These are phyloP conservation scores for Zaprionus inermis DNA, from an alignment of 1,140 invertebrate genomes.

Conservation along the genomic window DNA sequence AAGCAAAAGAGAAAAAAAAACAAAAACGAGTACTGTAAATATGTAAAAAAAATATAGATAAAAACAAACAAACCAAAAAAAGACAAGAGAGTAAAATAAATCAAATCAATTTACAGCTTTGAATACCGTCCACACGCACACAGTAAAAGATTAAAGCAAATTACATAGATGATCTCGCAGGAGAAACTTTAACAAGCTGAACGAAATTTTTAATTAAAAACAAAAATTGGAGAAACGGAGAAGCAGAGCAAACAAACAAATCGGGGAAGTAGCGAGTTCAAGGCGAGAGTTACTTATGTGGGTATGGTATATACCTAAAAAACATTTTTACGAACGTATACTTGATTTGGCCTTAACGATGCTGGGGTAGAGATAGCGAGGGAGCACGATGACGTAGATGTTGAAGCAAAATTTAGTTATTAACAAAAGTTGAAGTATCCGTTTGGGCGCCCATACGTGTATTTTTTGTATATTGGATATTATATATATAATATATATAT, in stretches of 20 bases:
- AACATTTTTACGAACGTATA: constrained; percentile 69
- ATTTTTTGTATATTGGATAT: constrained; percentile 49
- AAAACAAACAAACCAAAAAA: constrained; percentile 29
- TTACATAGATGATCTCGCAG: constrained; percentile 36
- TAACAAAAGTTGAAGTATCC: constrained; percentile 58
- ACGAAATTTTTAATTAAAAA: constrained; percentile 15
- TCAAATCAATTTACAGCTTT: constrained; percentile 84
- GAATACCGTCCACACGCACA: constrained; percentile 84
- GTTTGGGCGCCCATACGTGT: constrained; percentile 49
- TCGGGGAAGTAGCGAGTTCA: constrained; percentile 15
- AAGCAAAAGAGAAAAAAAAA: constrained; percentile 28
- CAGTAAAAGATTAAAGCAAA: constrained; percentile 64
- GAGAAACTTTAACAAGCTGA: constrained; percentile 27
- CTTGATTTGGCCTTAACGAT: constrained; percentile 71
- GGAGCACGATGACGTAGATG: neutral
- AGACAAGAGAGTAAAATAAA: constrained; percentile 62
- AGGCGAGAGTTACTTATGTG: no score
- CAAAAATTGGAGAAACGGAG: neutral
- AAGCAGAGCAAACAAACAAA: neutral
- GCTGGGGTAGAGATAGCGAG: neutral
- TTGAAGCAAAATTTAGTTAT: constrained; percentile 44
- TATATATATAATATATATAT: constrained; percentile 45
- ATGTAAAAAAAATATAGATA: constrained; percentile 74
- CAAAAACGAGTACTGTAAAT: constrained; percentile 65
- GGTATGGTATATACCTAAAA: constrained; percentile 2